phyloP scores from a whole-genome alignment of 2,888 invertebrate species.

The Eupithecia subumbrata region DNA sequence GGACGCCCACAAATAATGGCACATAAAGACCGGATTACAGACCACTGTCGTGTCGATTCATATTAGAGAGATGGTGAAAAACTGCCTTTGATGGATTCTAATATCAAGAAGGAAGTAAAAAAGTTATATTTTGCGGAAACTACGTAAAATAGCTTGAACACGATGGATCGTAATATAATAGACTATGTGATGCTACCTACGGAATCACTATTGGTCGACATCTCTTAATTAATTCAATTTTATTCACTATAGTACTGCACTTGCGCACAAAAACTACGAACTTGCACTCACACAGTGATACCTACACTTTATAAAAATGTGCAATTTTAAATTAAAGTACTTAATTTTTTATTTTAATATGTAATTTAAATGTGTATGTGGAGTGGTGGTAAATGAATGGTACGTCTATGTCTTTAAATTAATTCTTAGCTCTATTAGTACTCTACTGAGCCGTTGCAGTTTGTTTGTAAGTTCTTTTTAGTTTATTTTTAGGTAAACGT shows the following conservation, averaged over 20 bases:
- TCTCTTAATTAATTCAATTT: neutral
- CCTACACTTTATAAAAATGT: too few species aligned
- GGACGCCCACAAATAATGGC: conserved; percentile 22
- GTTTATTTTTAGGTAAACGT: too few species aligned
- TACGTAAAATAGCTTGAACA: neutral
- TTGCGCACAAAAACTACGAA: too few species aligned
- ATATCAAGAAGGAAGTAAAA: neutral
- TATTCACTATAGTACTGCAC: too few species aligned
- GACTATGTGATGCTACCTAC: neutral
- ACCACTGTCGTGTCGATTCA: conserved; percentile 4
- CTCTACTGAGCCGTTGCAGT: neutral
- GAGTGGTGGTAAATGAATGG: too few species aligned
- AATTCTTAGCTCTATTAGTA: neutral
- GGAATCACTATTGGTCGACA: neutral
- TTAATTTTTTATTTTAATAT: too few species aligned
- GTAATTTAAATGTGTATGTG: too few species aligned
- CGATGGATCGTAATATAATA: neutral
- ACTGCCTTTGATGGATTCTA: neutral
- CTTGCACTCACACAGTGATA: too few species aligned
- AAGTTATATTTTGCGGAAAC: neutral
- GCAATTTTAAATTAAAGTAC: too few species aligned
- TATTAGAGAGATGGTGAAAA: neutral
- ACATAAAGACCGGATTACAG: conserved; percentile 16
- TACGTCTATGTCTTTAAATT: neutral
- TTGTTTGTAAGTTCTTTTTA: too few species aligned